Evolutionary conservation across 2,797 vertebrate genomes (phyloP).

Genomic region (Alca torda): DNA sequence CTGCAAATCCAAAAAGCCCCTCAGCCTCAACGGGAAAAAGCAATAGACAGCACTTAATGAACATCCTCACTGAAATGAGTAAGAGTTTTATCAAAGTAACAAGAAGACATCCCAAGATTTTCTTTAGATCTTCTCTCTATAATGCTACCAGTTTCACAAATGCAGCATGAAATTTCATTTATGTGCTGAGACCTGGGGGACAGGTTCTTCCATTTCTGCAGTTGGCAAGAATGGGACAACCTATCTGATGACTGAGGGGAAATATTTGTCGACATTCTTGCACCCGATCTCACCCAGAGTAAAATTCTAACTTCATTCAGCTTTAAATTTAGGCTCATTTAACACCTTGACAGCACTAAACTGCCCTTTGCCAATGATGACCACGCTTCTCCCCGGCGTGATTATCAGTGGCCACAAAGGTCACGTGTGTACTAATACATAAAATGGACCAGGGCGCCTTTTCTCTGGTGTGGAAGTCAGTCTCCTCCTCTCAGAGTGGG

Average conservation of each 20-base stretch:
- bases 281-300: not conserved
- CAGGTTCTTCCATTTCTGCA: not conserved
- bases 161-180: not conserved
- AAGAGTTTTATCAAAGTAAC: not conserved
- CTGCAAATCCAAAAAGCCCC: not conserved
- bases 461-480: not conserved
- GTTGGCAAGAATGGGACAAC: not conserved
- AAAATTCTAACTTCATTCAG: not conserved
- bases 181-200: not conserved
- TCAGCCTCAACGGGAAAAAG: not conserved
- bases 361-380: not conserved
- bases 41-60: not conserved
- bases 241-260: not conserved
- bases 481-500: not conserved
- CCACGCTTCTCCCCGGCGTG: not conserved
- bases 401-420: not conserved
- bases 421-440: accelerated
- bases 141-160: not conserved
- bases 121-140: not conserved
- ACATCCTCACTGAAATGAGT: not conserved
- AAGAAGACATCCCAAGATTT: not conserved
- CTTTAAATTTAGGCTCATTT: not conserved
- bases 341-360: not conserved
- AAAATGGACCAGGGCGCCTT: not conserved
- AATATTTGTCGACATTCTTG: not conserved